Percentiles rank a stretch among this genome's conserved stretches.
These are phyloP conservation scores for Butorides virescens DNA, from an alignment of 2,113 vertebrate species.

Conservation along the genomic window DNA sequence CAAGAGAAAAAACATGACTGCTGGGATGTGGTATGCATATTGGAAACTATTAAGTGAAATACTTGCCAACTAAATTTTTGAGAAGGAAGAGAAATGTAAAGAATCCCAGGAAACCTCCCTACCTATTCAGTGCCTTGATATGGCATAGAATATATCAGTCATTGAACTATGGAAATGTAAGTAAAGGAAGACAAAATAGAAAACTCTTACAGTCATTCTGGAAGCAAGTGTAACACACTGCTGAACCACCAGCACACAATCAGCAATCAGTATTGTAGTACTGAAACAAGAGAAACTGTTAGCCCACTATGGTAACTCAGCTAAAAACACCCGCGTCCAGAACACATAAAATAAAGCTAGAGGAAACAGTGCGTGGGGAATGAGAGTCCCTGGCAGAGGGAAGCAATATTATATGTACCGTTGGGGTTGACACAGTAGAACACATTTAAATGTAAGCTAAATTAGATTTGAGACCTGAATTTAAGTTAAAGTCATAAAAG, in stretches of 20 bases:
- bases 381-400: background rate
- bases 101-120: background rate
- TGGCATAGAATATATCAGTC: accelerated
- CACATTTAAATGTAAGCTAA: background rate
- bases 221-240: background rate
- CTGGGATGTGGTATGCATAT: background rate
- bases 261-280: background rate
- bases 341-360: background rate
- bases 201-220: background rate
- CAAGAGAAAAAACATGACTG: background rate
- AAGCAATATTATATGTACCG: background rate
- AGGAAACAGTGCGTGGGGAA: background rate
- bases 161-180: background rate
- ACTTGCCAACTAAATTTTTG: background rate
- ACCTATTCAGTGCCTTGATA: background rate
- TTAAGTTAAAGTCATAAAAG: background rate
- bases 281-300: background rate
- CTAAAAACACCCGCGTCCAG: background rate
- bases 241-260: background rate
- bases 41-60: background rate
- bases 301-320: background rate
- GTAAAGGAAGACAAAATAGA: background rate
- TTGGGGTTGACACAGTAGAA: background rate
- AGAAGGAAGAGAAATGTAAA: background rate
- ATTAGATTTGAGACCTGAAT: background rate